A percentile compares a stretch with the other conserved stretches of the same genome.
Evolutionary conservation across 2,888 invertebrate genomes (phyloP).

Genomic region (Dinocampus coccinellae): DNA sequence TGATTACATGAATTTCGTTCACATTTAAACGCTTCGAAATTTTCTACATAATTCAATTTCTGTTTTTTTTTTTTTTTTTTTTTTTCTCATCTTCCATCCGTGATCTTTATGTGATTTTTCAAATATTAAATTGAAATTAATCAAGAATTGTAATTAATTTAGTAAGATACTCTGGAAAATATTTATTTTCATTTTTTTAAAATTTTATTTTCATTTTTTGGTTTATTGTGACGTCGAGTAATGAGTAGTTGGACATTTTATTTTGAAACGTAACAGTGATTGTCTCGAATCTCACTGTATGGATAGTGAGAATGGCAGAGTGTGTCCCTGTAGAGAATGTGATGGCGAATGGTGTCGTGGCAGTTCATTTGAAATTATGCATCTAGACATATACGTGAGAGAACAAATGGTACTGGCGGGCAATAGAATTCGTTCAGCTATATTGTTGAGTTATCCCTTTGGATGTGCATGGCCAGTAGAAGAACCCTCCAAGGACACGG

Average conservation of each 20-base stretch:
- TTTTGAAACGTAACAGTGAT: too few relatives aligned
- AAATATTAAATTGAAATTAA: too few relatives aligned
- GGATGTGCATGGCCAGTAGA: slow-evolving; percentile 28
- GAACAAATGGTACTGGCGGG: not conserved
- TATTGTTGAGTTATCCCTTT: slow-evolving; percentile 29
- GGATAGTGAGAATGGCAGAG: too few relatives aligned
- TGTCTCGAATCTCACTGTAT: too few relatives aligned
- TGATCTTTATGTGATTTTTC: too few relatives aligned
- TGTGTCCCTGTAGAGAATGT: too few relatives aligned
- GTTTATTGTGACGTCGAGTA: too few relatives aligned
- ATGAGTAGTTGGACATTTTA: too few relatives aligned
- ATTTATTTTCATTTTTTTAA: too few relatives aligned
- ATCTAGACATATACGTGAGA: not conserved
- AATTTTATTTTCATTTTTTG: too few relatives aligned
- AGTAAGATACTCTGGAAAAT: too few relatives aligned
- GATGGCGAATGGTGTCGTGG: not conserved
- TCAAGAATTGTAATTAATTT: too few relatives aligned
- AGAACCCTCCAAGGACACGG: slow-evolving; percentile 39
- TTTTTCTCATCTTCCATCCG: not conserved
- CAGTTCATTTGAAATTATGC: slow-evolving; percentile 3
- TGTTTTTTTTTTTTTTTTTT: not conserved
- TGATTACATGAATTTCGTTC: not conserved
- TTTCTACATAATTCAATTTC: not conserved
- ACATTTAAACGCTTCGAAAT: slow-evolving; percentile 1
- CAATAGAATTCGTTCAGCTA: not conserved